Percentiles rank a stretch among this genome's conserved stretches.
Evolutionary conservation across 53 echinoderm and acorn worm species (phyloP).

Genomic region (Zoroaster sp.): DNA sequence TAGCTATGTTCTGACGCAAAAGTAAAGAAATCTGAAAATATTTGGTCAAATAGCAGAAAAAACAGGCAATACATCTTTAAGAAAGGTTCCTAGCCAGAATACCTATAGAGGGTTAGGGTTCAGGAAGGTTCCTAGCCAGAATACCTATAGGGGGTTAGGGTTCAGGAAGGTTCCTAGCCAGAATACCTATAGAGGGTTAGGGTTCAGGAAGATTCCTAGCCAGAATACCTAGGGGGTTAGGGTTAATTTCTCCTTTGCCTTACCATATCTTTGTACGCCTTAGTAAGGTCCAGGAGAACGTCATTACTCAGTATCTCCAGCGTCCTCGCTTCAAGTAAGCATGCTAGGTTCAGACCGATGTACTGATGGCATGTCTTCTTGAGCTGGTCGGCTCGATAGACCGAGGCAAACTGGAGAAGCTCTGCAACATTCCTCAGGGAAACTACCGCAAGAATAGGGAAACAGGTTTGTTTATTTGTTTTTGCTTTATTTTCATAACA

Average conservation of each 20-base stretch:
- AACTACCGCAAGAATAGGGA: too few species aligned
- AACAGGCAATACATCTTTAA: too few species aligned
- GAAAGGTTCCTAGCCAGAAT: neutral
- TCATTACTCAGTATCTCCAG: slow-evolving; percentile 76
- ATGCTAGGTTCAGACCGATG: slow-evolving; percentile 81
- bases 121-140: neutral
- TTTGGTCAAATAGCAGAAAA: too few species aligned
- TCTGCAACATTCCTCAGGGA: slow-evolving; percentile 86
- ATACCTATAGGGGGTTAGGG: neutral
- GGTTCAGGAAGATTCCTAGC: neutral
- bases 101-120: neutral
- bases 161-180: neutral
- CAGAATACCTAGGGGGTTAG: neutral
- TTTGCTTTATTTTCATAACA: too few species aligned
- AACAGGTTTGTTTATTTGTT: too few species aligned
- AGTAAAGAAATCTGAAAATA: neutral
- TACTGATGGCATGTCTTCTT: slow-evolving; percentile 86
- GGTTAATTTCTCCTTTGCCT: neutral
- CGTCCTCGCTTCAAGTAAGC: slow-evolving; percentile 72
- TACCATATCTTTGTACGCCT: slow-evolving; percentile 84
- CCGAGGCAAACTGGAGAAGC: slow-evolving; percentile 86
- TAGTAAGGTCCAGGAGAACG: slow-evolving; percentile 76
- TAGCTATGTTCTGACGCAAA: neutral
- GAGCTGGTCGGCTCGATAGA: slow-evolving; percentile 90
- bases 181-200: too few species aligned